A percentile compares a stretch with the other conserved stretches of the same genome.
These are phyloP conservation scores for Halcyon badia DNA, from an alignment of 2,797 vertebrate species.

Conservation along the genomic window DNA sequence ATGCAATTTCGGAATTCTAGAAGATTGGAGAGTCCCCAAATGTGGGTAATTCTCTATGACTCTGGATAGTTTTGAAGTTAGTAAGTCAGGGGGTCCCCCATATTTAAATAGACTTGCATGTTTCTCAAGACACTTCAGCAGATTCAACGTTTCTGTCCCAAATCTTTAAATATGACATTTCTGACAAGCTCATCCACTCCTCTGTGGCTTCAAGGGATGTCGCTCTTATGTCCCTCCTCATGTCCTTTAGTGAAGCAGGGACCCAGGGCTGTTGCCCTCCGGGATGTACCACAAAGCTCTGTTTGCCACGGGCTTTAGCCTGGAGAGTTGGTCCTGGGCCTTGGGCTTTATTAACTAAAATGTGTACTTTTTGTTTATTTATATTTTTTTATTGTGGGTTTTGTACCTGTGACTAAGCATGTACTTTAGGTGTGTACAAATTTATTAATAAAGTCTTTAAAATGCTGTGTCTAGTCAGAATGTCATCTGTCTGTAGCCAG, in stretches of 20 bases:
- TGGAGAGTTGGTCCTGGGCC: not conserved
- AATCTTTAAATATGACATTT: not conserved
- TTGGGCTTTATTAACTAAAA: not conserved
- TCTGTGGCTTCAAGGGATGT: rapidly evolving
- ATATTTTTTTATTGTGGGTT: not conserved
- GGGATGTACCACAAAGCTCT: not conserved
- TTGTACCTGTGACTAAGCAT: constrained; percentile 25
- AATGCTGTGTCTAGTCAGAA: constrained; percentile 47
- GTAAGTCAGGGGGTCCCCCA: too few species aligned
- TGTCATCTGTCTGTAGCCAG: constrained; percentile 48
- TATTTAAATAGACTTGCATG: not conserved
- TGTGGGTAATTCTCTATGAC: not conserved
- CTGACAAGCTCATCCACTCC: not conserved
- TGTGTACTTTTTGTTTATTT: not conserved
- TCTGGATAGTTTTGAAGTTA: not conserved
- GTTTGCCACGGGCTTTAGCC: not conserved
- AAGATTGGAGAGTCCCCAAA: not conserved
- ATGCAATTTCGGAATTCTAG: not conserved
- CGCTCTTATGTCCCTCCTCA: not conserved
- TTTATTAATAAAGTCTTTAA: constrained; percentile 61
- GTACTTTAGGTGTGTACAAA: not conserved
- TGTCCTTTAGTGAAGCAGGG: not conserved
- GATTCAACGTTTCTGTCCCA: not conserved
- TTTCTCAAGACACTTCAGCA: not conserved
- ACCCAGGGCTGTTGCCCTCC: not conserved